Evolutionary conservation across 2,113 vertebrate species (phyloP).

Genomic region (Brachyhypopomus gauderio): DNA sequence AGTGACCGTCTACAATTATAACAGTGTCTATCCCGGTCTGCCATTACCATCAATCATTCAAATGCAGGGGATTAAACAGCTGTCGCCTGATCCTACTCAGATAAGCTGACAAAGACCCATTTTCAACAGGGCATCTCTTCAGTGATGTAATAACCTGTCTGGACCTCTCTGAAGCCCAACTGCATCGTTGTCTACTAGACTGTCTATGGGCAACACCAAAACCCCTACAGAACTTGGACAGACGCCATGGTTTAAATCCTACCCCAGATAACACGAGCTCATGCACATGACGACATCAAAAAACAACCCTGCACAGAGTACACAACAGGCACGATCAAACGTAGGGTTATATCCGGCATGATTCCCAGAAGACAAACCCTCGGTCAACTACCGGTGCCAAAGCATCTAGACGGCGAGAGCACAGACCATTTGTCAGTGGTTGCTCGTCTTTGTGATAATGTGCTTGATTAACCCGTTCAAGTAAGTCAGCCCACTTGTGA

Average conservation of each 20-base stretch:
- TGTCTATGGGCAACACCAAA: not conserved
- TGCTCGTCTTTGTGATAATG: conserved; percentile 5
- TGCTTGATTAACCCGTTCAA: conserved; percentile 9
- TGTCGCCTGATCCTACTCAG: not conserved
- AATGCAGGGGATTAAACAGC: conserved; percentile 7
- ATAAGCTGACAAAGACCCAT: not conserved
- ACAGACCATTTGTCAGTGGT: not conserved
- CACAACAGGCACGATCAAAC: not conserved
- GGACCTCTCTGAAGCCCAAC: not conserved
- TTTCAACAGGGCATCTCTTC: not conserved
- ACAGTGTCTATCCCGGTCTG: not conserved
- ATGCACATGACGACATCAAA: not conserved
- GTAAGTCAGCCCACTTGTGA: conserved; percentile 20
- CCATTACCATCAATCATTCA: conserved; percentile 12
- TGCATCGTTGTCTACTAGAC: conserved; percentile 1
- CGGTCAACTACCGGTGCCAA: not conserved
- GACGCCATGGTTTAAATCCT: conserved; percentile 11
- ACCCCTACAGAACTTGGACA: conserved; percentile 3
- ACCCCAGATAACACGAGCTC: not conserved
- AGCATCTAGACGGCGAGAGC: not conserved
- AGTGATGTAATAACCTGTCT: not conserved
- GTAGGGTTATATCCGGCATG: not conserved
- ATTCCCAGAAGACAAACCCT: not conserved
- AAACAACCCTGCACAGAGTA: not conserved
- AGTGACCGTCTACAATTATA: conserved; percentile 17